Evolutionary conservation across 2,113 vertebrate species (phyloP), one percentile per base, ranked within the genome.

Genomic region (Haplochromis vanheusdeni): DNA sequence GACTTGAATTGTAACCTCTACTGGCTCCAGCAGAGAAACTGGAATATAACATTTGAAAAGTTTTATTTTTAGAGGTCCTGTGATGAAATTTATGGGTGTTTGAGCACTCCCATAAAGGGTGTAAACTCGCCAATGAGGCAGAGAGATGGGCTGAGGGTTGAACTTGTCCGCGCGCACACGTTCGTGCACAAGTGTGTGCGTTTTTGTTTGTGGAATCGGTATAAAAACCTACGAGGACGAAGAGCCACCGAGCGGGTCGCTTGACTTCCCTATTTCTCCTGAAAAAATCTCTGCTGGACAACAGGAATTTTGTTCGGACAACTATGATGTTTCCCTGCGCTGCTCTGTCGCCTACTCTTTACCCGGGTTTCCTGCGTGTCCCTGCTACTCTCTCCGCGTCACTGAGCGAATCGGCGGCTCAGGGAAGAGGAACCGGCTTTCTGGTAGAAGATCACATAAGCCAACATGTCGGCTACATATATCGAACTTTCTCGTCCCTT

Each of bases 371-470:
- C 37, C 95, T 98, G 89, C 97, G 97, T 28, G 97, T 97, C 3
- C 96, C 97, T 1, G 95, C 97, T 28, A 97, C 97, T 83, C 95
- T 98, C 88, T 97, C 97, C 52, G 92, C 97, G 92, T 97, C 98
- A 40, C 96, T 97, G 51, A 95, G 95, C 86, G 93, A 98, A 33
- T 97, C 90, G 81, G 96, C 21, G 97, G 98, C 85, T 99, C 62
- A 35, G 33, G 62, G 33, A 68, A 68, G 62, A 21, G 33, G 62
- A 21, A 37, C 62, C n/a, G 97, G 98, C 81, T 99, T 99, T 91
- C 93, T 99, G 79, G 97, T 99, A 75, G 97, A 99, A 91, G 98
- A 99, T 58, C 93, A 99, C 81, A 97, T 99, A 92, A 97, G 97
- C 92, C 96, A 97, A 28, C 98, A 98, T 1, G 86, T 96, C 11